A percentile compares a stretch with the other conserved stretches of the same genome.
phyloP scores from a whole-genome alignment of 1,140 invertebrate species.

The Drosophila nikananu region DNA sequence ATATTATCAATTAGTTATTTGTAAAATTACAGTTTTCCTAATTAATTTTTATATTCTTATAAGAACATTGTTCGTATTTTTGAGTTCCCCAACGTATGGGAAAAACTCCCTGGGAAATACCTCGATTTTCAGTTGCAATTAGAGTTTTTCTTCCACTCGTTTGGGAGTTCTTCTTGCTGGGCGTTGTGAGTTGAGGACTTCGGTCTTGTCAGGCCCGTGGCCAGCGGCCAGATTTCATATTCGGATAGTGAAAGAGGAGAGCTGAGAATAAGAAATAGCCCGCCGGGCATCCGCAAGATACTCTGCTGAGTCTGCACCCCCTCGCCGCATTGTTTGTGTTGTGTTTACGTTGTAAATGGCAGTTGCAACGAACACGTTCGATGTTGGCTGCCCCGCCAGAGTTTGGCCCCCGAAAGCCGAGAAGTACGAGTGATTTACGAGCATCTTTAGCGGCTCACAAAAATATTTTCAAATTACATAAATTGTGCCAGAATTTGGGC shows the following conservation, averaged over 20 bases:
- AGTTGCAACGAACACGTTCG: slow-evolving; percentile 68
- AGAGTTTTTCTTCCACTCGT: slow-evolving; percentile 8
- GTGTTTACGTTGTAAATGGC: slow-evolving; percentile 79
- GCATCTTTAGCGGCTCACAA: slow-evolving; percentile 46
- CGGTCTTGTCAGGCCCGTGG: slow-evolving; percentile 46
- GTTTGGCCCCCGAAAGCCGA: slow-evolving; percentile 14
- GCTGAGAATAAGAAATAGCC: slow-evolving; percentile 61
- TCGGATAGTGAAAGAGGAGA: slow-evolving; percentile 62
- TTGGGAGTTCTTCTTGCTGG: slow-evolving; percentile 1
- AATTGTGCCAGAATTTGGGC: slow-evolving; percentile 56
- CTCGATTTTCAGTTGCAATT: slow-evolving; percentile 33
- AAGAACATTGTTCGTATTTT: too few relatives aligned
- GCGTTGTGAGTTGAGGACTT: background rate
- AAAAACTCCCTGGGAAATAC: background rate
- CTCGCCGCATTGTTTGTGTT: slow-evolving; percentile 57
- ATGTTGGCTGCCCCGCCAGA: slow-evolving; percentile 62
- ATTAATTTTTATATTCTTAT: too few relatives aligned
- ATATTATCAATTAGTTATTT: too few relatives aligned
- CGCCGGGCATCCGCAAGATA: slow-evolving; percentile 30
- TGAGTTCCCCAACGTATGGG: background rate
- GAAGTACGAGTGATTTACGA: slow-evolving; percentile 70
- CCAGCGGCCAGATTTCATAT: slow-evolving; percentile 69
- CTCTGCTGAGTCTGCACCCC: too few relatives aligned
- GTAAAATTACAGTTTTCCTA: too few relatives aligned
- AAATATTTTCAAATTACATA: slow-evolving; percentile 74